These are phyloP conservation scores for Mellilla xanthometata DNA, from an alignment of 2,888 invertebrate genomes.

Conservation along the genomic window DNA sequence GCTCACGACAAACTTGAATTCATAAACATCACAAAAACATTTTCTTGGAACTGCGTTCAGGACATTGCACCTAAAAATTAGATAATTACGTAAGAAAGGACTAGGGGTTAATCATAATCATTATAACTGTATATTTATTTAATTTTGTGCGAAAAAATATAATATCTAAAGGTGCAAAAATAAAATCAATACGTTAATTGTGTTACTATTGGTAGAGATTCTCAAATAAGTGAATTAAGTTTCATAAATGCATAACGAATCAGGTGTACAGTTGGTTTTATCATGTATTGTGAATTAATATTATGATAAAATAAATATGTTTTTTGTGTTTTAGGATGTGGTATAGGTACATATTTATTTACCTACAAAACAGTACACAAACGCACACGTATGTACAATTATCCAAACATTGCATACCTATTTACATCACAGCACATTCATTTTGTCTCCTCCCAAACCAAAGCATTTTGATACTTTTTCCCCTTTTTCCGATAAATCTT, in stretches of 20 bases:
- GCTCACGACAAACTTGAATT: constrained; percentile 7
- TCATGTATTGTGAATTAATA: not conserved
- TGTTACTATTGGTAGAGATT: too few relatives aligned
- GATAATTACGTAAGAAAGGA: too few relatives aligned
- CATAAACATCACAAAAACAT: constrained; percentile 28
- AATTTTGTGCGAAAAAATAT: too few relatives aligned
- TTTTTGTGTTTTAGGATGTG: not conserved
- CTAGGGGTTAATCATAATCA: too few relatives aligned
- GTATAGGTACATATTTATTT: not conserved
- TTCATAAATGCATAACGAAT: too few relatives aligned
- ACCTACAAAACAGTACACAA: not conserved
- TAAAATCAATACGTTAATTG: too few relatives aligned
- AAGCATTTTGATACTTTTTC: not conserved
- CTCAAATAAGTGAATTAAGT: too few relatives aligned
- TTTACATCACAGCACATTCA: not conserved
- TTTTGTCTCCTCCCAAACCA: not conserved
- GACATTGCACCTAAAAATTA: constrained; percentile 33
- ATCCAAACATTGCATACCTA: too few relatives aligned
- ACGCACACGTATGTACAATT: not conserved
- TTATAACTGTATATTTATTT: too few relatives aligned
- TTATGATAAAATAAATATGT: not conserved
- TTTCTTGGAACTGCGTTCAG: constrained; percentile 29
- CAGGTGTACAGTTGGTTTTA: not conserved
- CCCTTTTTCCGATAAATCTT: too few relatives aligned
- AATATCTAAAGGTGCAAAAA: too few relatives aligned